Evolutionary conservation across 2,797 vertebrate species (phyloP).

Genomic region (Karalla daura): DNA sequence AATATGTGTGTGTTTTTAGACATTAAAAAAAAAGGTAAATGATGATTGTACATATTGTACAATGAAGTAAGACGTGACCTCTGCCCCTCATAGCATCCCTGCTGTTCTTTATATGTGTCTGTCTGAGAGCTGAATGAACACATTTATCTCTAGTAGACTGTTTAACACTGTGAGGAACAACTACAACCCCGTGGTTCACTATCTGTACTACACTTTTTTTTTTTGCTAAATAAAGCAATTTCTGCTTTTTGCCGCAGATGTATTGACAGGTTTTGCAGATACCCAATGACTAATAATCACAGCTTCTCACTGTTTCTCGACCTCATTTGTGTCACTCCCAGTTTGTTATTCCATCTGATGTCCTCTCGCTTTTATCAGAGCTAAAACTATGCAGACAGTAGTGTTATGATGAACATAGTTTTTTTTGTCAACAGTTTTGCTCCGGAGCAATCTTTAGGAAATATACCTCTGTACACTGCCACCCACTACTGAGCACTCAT

Average conservation of each 20-base stretch:
- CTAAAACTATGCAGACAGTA: conserved; percentile 10
- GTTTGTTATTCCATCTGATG: neutral
- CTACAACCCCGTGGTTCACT: conserved; percentile 8
- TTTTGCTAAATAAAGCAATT: neutral
- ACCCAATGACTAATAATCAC: no score
- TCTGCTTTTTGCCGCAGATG: neutral
- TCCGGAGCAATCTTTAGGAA: neutral
- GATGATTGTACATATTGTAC: conserved; percentile 14
- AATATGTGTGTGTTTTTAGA: neutral
- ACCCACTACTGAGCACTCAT: conserved; percentile 35
- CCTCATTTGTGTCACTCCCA: neutral
- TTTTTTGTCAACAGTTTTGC: conserved; percentile 10
- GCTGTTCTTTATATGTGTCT: conserved; percentile 3
- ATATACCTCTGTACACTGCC: conserved; percentile 48
- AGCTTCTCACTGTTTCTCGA: no score
- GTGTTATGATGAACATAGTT: neutral
- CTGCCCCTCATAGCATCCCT: neutral
- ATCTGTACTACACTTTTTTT: no score
- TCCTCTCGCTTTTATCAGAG: neutral
- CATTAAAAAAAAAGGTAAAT: conserved; percentile 14
- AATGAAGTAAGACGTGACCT: neutral
- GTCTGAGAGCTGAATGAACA: neutral
- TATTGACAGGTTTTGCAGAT: neutral
- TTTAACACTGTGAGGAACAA: neutral
- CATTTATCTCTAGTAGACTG: neutral